These are phyloP conservation scores for Actinia equina DNA, from an alignment of 64 coral and sea anemone species.

Conservation along the genomic window DNA sequence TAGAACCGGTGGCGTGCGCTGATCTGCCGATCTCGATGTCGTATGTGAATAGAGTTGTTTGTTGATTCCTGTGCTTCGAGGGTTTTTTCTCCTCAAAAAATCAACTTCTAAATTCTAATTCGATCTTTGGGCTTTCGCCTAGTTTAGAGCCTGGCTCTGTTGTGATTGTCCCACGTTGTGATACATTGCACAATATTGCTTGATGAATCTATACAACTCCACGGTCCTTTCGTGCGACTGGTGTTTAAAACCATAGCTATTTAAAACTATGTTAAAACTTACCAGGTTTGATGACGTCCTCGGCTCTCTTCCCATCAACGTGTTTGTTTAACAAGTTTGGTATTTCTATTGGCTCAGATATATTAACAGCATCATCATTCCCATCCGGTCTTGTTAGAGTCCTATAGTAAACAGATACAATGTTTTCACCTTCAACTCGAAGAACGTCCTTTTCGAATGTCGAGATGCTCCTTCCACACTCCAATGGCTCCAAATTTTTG, in stretches of 20 bases:
- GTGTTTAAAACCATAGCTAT: not conserved
- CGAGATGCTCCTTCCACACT: constrained; percentile 18
- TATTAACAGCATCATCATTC: constrained; percentile 24
- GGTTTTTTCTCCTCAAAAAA: no score
- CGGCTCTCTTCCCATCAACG: not conserved
- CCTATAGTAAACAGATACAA: constrained; percentile 42
- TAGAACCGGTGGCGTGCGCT: no score
- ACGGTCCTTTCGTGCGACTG: no score
- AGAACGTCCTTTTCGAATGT: constrained; percentile 43
- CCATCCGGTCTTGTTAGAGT: constrained; percentile 7
- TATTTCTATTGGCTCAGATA: constrained; percentile 35
- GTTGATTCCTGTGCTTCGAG: no score
- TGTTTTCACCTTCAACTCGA: constrained; percentile 32
- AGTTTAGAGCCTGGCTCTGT: no score
- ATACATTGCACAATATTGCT: no score
- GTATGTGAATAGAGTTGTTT: no score
- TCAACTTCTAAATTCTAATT: no score
- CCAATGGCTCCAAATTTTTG: constrained; percentile 10
- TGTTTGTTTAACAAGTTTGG: not conserved
- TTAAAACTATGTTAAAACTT: not conserved
- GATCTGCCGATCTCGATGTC: no score
- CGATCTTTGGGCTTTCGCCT: no score
- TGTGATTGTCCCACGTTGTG: no score
- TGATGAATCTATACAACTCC: no score
- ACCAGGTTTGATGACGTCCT: constrained; percentile 17